phyloP scores from a whole-genome alignment of 2,797 vertebrate species.

The Hapalemur alaotrensis region DNA sequence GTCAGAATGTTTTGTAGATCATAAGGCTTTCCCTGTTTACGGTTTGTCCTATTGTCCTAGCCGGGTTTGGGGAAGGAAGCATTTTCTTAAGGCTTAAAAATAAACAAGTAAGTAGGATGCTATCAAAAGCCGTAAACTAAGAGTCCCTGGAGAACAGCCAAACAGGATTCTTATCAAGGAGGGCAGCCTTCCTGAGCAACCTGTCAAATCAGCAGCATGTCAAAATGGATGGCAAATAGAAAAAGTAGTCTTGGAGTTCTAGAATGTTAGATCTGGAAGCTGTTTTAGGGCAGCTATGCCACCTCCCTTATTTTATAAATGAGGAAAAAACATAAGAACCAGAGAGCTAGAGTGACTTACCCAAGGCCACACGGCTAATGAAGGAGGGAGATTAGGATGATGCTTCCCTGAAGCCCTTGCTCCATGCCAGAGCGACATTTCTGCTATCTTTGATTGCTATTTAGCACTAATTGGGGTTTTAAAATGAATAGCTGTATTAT shows the following conservation, averaged over 20 bases:
- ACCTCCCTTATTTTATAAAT: background rate
- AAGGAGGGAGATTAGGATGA: background rate
- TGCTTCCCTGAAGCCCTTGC: background rate
- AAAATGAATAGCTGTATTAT: slow-evolving; percentile 1
- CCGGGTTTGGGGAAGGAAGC: slow-evolving; percentile 51
- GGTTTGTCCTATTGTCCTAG: slow-evolving; percentile 50
- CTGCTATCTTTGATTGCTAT: background rate
- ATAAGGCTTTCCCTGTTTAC: background rate
- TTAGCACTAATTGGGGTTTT: background rate
- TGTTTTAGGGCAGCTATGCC: background rate
- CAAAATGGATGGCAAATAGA: background rate
- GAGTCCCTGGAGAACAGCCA: slow-evolving; percentile 34
- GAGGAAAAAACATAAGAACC: background rate
- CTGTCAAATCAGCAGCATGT: background rate
- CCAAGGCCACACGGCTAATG: background rate
- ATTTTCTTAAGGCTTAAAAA: slow-evolving; percentile 62
- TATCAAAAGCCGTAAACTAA: slow-evolving; percentile 24
- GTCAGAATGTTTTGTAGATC: background rate
- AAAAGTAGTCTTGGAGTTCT: background rate
- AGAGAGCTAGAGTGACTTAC: background rate
- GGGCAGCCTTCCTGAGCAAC: background rate
- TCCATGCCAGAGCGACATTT: background rate
- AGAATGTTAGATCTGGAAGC: background rate
- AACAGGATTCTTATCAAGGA: background rate
- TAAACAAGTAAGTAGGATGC: slow-evolving; percentile 50